Evolutionary conservation across 1,140 invertebrate species (phyloP).

Genomic region (Acromyrmex heyeri): DNA sequence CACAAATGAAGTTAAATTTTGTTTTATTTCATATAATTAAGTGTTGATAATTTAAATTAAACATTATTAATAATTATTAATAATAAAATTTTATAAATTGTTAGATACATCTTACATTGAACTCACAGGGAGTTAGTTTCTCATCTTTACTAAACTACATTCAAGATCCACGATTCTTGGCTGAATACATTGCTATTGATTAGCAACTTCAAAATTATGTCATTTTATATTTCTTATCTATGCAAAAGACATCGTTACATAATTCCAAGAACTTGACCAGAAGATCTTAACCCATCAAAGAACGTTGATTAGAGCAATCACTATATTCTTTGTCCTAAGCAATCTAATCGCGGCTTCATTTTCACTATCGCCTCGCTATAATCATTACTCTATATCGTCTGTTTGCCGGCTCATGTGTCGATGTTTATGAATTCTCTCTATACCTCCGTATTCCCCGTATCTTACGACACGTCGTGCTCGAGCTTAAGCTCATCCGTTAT

Average conservation of each 20-base stretch:
- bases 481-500: constrained; percentile 36
- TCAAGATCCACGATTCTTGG: neutral
- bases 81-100: neutral
- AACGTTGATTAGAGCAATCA: constrained; percentile 27
- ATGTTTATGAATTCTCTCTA: constrained; percentile 31
- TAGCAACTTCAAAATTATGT: neutral
- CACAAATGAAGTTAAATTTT: neutral
- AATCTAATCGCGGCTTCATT: constrained; percentile 34
- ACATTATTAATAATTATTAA: neutral
- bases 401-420: constrained; percentile 20
- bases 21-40: neutral
- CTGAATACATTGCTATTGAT: neutral
- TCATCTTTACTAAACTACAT: neutral
- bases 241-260: neutral
- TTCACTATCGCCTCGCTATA: neutral
- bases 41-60: neutral
- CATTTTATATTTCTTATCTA: constrained; percentile 8
- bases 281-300: neutral
- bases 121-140: neutral
- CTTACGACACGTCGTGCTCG: neutral
- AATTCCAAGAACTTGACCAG: neutral
- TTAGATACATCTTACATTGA: neutral
- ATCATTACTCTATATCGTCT: constrained; percentile 41
- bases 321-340: constrained; percentile 38
- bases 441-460: neutral